Evolutionary conservation across 2,113 vertebrate genomes (phyloP).

Genomic region (Crotalus tigris): DNA sequence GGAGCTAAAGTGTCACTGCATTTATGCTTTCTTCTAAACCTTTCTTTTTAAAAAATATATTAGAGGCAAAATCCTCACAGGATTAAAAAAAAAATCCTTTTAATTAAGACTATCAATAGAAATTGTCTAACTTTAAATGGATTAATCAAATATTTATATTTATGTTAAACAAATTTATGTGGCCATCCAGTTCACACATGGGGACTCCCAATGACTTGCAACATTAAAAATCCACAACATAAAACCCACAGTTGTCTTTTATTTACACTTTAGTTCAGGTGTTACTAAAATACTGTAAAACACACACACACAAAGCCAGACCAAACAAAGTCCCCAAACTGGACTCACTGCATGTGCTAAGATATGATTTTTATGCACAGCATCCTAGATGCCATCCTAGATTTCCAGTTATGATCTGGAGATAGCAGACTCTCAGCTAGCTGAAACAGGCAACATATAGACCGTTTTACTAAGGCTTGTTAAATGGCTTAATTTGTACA

Average conservation of each 20-base stretch:
- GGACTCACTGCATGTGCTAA: background rate
- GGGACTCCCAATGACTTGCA: background rate
- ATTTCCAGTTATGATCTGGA: background rate
- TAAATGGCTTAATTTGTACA: background rate
- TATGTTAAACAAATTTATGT: background rate
- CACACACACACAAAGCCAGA: background rate
- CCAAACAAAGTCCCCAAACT: background rate
- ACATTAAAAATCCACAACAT: background rate
- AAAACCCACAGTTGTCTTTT: background rate
- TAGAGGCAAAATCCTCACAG: background rate
- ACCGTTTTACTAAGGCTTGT: background rate
- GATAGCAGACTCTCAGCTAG: too few relatives aligned
- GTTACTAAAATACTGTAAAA: background rate
- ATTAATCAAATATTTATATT: background rate
- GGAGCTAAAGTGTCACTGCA: background rate
- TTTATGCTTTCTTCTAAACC: background rate
- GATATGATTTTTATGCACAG: background rate
- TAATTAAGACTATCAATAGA: background rate
- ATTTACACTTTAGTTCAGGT: background rate
- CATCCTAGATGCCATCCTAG: background rate
- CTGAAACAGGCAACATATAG: background rate
- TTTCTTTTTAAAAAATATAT: background rate
- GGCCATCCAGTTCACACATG: background rate
- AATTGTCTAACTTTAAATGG: background rate
- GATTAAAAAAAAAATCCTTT: background rate